Conservation (phyloP, 2,888 invertebrate genomes). For the Eupithecia inturbata region DNA sequence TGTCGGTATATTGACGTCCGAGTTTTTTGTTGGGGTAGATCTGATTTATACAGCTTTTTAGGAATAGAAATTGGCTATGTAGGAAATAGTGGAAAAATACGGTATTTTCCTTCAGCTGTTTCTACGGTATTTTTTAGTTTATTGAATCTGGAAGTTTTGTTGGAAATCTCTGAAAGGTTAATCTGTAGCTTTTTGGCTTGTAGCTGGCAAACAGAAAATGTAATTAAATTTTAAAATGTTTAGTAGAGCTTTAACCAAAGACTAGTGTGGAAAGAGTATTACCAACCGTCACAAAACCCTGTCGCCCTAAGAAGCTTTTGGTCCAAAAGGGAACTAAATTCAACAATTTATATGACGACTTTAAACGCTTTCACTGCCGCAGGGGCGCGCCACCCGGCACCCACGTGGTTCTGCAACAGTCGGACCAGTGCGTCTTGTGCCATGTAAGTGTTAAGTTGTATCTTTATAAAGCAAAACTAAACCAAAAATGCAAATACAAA, state of each 20-base stretch:
- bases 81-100: slow-evolving; percentile 12
- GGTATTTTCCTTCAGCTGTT: not conserved
- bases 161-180: not conserved
- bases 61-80: slow-evolving; percentile 5
- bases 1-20: slow-evolving; percentile 43
- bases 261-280: not conserved
- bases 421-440: no score
- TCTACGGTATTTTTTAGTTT: not conserved
- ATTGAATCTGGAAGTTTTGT: not conserved
- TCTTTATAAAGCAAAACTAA: not conserved
- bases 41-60: slow-evolving; percentile 33
- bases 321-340: no score
- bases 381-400: no score
- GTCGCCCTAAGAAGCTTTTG: no score
- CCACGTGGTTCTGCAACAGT: no score
- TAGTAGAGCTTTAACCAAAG: no score
- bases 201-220: not conserved
- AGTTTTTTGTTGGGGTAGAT: slow-evolving; percentile 43
- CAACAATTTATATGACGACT: no score
- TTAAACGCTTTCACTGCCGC: no score
- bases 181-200: not conserved
- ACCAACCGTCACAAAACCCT: no score
- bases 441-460: not conserved
- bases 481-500: slow-evolving; percentile 28
- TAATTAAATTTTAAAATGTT: no score